Percentiles rank a stretch among this genome's conserved stretches.
Conservation (phyloP, 1,140 invertebrate species). For the Megalopta genalis region DNA sequence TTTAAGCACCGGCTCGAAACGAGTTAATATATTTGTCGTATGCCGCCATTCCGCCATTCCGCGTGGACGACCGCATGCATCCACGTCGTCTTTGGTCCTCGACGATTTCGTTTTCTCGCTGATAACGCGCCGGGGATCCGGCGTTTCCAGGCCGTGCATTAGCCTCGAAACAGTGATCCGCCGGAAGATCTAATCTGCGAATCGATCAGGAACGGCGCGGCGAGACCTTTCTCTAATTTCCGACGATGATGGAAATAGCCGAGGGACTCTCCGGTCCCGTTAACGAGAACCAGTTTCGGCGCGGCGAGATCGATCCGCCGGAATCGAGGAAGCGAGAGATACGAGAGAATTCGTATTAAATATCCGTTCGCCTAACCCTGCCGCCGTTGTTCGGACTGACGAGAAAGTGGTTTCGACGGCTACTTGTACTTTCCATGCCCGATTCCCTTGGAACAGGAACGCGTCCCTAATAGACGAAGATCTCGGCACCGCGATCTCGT, state of each 20-base stretch:
- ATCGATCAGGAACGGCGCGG: conserved; percentile 10
- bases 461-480: not conserved
- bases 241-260: not conserved
- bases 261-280: not conserved
- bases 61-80: too few relatives aligned
- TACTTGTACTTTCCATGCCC: conserved; percentile 32
- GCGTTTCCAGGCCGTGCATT: conserved; percentile 10
- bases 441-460: conserved; percentile 20
- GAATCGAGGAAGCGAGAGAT: not conserved
- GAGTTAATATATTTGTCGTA: not conserved
- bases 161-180: conserved; percentile 23
- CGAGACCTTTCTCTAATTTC: conserved; percentile 34
- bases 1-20: not conserved
- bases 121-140: not conserved
- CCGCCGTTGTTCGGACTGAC: not conserved
- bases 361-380: conserved; percentile 14
- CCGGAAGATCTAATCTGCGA: conserved; percentile 5
- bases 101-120: not conserved
- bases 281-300: conserved; percentile 28
- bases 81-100: too few relatives aligned
- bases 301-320: not conserved
- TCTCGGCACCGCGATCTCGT: not conserved
- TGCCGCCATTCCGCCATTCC: too few relatives aligned
- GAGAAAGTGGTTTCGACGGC: conserved; percentile 38
- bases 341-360: conserved; percentile 1